Evolutionary conservation across 2,888 invertebrate species (phyloP).

Genomic region (Linnaemya vulpina): DNA sequence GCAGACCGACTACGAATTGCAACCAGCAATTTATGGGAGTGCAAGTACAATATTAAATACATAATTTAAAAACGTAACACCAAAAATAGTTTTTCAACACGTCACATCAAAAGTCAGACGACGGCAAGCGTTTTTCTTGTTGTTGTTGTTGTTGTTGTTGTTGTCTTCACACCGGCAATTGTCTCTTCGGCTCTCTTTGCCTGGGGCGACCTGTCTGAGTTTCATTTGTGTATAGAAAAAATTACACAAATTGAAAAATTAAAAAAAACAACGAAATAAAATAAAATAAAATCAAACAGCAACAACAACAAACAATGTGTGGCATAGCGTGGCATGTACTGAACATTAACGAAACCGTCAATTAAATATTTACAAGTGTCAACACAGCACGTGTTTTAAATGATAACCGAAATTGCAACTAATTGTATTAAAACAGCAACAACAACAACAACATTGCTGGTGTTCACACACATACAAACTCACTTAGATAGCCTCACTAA

Average conservation of each 20-base stretch:
- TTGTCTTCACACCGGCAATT: conserved; percentile 37
- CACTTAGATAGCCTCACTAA: not conserved
- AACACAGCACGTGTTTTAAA: conserved; percentile 73
- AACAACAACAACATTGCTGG: conserved; percentile 12
- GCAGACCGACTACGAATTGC: not conserved
- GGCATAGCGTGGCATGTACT: conserved; percentile 69
- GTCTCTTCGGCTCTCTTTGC: conserved; percentile 19
- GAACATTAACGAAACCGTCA: conserved; percentile 72
- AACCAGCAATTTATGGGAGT: conserved; percentile 23
- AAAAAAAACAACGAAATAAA: no score
- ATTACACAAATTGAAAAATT: no score
- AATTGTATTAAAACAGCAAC: conserved; percentile 64
- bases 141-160: not conserved
- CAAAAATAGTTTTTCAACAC: conserved; percentile 62
- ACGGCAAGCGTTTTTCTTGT: conserved; percentile 15
- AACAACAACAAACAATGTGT: conserved; percentile 59
- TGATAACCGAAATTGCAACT: conserved; percentile 72
- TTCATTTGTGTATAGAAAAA: not conserved
- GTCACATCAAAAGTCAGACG: conserved; percentile 57
- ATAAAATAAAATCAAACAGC: conserved; percentile 15
- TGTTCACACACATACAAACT: conserved; percentile 1
- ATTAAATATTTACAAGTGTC: conserved; percentile 72
- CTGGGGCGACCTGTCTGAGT: conserved; percentile 16
- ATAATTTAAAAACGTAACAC: conserved; percentile 58
- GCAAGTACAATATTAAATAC: conserved; percentile 36